phyloP scores from a whole-genome alignment of 2,113 vertebrate genomes.

The Trematomus loennbergii region DNA sequence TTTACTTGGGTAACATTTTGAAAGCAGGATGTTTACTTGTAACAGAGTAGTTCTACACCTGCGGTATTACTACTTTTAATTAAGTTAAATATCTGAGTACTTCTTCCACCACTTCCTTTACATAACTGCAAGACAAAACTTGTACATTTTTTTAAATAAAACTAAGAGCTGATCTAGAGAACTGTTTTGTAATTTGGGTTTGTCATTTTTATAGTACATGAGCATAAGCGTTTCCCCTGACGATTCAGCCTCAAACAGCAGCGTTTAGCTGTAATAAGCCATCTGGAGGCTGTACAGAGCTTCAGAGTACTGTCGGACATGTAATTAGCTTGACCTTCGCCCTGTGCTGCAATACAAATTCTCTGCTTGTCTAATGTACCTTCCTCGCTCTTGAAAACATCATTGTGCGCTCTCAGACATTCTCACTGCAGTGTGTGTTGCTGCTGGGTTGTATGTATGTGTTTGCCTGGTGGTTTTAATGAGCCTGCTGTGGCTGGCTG shows the following conservation, averaged over 20 bases:
- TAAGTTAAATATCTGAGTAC: no score
- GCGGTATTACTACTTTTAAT: no score
- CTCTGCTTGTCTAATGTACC: constrained; percentile 18
- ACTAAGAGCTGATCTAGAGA: neutral
- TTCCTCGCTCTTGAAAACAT: constrained; percentile 22
- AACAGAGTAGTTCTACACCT: no score
- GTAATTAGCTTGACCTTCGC: constrained; percentile 57
- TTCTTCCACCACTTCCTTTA: no score
- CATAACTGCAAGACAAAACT: no score
- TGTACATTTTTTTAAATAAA: no score
- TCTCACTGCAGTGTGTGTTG: neutral
- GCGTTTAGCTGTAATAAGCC: constrained; percentile 31
- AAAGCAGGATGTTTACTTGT: no score
- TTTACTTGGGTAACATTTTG: no score
- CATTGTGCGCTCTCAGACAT: constrained; percentile 4
- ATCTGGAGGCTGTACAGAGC: constrained; percentile 4
- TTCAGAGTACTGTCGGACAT: constrained; percentile 8
- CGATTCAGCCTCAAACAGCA: constrained; percentile 26
- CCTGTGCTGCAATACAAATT: constrained; percentile 19
- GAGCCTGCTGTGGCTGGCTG: constrained; percentile 32
- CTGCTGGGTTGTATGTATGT: neutral
- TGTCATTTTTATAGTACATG: constrained; percentile 23
- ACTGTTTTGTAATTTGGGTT: neutral
- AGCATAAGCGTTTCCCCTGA: constrained; percentile 6
- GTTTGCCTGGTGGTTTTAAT: constrained; percentile 40